Evolutionary conservation across 2,797 vertebrate species (phyloP).

Genomic region (Podarcis lilfordi): DNA sequence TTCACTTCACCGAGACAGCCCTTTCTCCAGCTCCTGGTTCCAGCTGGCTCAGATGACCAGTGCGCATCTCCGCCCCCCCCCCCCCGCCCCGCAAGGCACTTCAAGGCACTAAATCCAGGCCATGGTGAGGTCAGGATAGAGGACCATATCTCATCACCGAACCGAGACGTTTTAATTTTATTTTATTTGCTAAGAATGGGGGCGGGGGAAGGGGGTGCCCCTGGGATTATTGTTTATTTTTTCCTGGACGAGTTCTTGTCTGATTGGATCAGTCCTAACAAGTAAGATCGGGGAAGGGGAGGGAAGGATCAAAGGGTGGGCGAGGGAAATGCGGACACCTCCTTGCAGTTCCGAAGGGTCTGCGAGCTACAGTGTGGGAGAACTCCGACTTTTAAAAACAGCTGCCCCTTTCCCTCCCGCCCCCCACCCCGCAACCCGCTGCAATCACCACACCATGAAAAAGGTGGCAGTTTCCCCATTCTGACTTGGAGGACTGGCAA

Average conservation of each 20-base stretch:
- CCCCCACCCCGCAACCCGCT: slow-evolving; percentile 43
- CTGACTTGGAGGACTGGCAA: slow-evolving; percentile 78
- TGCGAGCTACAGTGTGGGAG: slow-evolving; percentile 81
- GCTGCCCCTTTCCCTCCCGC: slow-evolving; percentile 70
- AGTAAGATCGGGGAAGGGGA: background rate
- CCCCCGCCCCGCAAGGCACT: slow-evolving; percentile 73
- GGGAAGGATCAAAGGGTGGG: background rate
- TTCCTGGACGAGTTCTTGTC: too few relatives aligned
- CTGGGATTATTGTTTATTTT: background rate
- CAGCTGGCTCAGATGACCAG: too few relatives aligned
- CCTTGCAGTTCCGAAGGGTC: background rate
- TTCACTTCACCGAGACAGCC: background rate
- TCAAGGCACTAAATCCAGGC: slow-evolving; percentile 72
- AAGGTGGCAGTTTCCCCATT: slow-evolving; percentile 76
- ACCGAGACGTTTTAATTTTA: slow-evolving; percentile 76
- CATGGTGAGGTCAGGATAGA: slow-evolving; percentile 68
- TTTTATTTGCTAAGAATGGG: too few relatives aligned
- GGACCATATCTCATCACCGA: slow-evolving; percentile 73
- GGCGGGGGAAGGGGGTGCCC: background rate
- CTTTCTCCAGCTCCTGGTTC: background rate
- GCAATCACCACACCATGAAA: slow-evolving; percentile 32
- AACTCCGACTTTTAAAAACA: slow-evolving; percentile 81
- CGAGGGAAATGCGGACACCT: background rate
- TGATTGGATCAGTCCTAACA: background rate
- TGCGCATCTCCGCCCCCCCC: too few relatives aligned